Base-by-base conservation (phyloP, 2,113 vertebrate genomes). In the Pelodiscus sinensis region DNA sequence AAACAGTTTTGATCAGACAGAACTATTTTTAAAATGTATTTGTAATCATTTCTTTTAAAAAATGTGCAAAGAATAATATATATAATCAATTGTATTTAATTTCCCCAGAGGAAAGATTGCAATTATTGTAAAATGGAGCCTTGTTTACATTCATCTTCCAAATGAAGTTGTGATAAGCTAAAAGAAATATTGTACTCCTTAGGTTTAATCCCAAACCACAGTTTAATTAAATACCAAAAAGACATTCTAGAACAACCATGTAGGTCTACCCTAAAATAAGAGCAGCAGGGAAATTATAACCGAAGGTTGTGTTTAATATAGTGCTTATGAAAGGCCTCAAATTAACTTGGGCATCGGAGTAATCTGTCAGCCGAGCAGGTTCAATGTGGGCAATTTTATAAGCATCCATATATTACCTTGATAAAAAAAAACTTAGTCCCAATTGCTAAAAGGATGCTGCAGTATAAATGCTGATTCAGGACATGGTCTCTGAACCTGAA, bases 191-290 rank as follows among this genome's bases (percentile, higher is more conserved):
- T 92, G 82, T 55, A 52, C 54, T 87, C 81, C 85, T 86, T 55
- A 85, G 35, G 44, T 89, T 92, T 77, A 87, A 92, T 83, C 35
- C 52, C 83, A 93, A 93, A 90, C 35, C 60, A 90, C 56, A 94
- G 52, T 87, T 93, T 94, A 92, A 96, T 90, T 92, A 92, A 90
- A 81, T 79, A 90, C 60, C 80, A 84, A n/a, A 73, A 92, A 82
- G 27, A 38, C 92, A 84, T 50, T 35, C 5, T 80, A 88, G 29
- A 55, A 83, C 75, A 85, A 79, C 50, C 24, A 80, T 9, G 8
- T 27, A 56, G 5, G 4, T 60, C 55, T 84, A 75, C 54, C 81
- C n/a, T 90, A 55, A 84, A 73, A 87, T 29, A 58, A 51, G 73
- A 79, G 16, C 50, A 86, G 5, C 68, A 88, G 52, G 22, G 71